Conservation (phyloP, 1,140 invertebrate species). For the Pachypeltis micranthus region DNA sequence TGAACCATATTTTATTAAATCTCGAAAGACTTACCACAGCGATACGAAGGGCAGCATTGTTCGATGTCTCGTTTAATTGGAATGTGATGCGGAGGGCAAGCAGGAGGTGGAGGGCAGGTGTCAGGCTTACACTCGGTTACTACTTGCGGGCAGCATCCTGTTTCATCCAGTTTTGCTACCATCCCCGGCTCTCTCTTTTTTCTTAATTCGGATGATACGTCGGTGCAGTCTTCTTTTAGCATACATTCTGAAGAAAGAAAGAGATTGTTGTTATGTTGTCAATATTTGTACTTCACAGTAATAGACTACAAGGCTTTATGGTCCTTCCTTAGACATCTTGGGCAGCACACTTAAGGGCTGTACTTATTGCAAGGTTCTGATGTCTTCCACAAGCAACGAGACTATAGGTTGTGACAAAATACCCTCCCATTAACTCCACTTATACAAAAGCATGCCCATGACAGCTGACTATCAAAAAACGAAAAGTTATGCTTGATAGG, state of each 20-base stretch:
- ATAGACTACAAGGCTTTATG: too few relatives aligned
- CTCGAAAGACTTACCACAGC: constrained; percentile 43
- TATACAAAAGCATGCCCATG: too few relatives aligned
- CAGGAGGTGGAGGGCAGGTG: constrained; percentile 43
- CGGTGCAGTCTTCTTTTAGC: constrained; percentile 51
- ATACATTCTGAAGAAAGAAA: constrained; percentile 45
- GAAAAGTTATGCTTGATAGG: too few relatives aligned
- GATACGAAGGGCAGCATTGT: constrained; percentile 50
- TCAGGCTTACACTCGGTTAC: constrained; percentile 45
- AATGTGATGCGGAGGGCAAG: constrained; percentile 45
- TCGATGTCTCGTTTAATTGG: constrained; percentile 36
- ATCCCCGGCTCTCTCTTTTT: constrained; percentile 45
- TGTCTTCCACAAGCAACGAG: too few relatives aligned
- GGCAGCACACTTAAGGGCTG: too few relatives aligned
- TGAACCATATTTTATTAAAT: constrained; percentile 3
- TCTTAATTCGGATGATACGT: constrained; percentile 33
- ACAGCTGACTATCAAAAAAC: too few relatives aligned
- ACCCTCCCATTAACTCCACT: too few relatives aligned
- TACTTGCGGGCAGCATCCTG: constrained; percentile 55
- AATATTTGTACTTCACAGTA: too few relatives aligned
- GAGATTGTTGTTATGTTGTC: not conserved
- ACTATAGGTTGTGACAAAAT: too few relatives aligned
- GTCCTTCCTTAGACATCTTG: too few relatives aligned
- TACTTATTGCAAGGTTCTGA: too few relatives aligned
- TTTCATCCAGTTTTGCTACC: constrained; percentile 40